These are phyloP conservation scores for Chloromyia formosa DNA, from an alignment of 2,888 invertebrate species.

Conservation along the genomic window DNA sequence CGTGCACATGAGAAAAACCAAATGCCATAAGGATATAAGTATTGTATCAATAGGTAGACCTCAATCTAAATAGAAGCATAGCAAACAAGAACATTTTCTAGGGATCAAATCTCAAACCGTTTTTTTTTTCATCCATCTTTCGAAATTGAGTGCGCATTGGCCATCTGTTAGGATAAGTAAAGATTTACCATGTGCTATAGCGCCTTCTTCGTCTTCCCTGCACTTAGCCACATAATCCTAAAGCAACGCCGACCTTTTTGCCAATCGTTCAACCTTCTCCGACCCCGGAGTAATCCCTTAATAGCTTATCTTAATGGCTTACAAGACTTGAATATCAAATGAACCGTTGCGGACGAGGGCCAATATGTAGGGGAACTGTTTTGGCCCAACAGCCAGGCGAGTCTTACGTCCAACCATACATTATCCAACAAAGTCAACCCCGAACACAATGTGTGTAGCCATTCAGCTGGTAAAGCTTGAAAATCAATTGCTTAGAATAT, in stretches of 20 bases:
- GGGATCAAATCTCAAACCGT: no score
- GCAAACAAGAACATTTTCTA: no score
- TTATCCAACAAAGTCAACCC: background rate
- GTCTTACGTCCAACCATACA: no score
- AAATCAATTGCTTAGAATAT: background rate
- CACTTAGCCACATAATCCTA: background rate
- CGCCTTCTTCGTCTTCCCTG: background rate
- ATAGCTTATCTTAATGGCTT: conserved; percentile 32
- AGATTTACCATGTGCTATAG: no score
- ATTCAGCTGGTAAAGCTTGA: background rate
- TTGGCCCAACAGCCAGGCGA: background rate
- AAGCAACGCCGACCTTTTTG: background rate
- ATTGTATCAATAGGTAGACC: no score
- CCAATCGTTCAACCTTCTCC: background rate
- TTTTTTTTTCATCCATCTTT: no score
- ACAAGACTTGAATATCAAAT: conserved; percentile 27
- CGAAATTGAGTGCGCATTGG: no score
- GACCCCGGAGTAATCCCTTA: background rate
- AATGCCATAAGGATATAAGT: no score
- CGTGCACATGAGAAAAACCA: no score
- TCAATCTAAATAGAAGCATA: no score
- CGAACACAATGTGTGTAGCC: background rate
- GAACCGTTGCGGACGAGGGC: background rate
- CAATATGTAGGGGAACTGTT: background rate
- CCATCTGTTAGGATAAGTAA: no score